Base-by-base conservation (phyloP, 1,140 invertebrate genomes). In the Drosophila albomicans region DNA sequence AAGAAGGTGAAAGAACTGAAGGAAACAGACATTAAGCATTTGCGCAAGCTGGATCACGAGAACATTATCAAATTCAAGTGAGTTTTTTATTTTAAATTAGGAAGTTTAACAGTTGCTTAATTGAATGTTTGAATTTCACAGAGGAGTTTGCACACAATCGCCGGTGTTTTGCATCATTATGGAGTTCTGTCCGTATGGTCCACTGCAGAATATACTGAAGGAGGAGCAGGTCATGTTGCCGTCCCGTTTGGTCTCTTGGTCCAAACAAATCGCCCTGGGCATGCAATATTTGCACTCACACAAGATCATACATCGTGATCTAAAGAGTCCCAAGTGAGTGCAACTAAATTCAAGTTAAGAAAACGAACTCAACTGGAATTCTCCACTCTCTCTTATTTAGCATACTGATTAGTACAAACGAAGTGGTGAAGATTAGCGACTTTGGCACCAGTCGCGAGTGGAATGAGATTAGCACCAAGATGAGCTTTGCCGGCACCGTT, bases 401-500 rank as follows among this genome's bases (percentile, higher is more conserved):
- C 93, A 97, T 99, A 65, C 94, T 99, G 30, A 97, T 99, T 89
- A 96, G 97, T 20, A 95, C 96, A 78, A 96, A 97, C 78, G 96
- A 99, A 93, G 93, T 97, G 15, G 96, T 99, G 0, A 99, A 99
- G 94, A 99, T 99, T 48, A 99, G 97, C 78, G 99, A 99, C 93
- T 99, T 99, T 94, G 99, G 99, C 11, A 99, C 98, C 1, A 97
- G 97, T 90, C 95, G 97, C 77, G 97, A 98, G 77, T 99, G 97
- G 96, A 98, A 98, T 92, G 96, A 98, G 90, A 98, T 98, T 66
- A 99, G 98, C 92, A 98, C 97, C 15, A 97, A 97, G 91, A 99
- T 99, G 98, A 99, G 97, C 78, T 99, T 99, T 93, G 98, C 98
- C 16, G 98, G 98, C 58, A 99, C 99, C 0, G 98, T 99, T 1